phyloP scores from a whole-genome alignment of 2,797 vertebrate genomes.

The Sarcophilus harrisii region DNA sequence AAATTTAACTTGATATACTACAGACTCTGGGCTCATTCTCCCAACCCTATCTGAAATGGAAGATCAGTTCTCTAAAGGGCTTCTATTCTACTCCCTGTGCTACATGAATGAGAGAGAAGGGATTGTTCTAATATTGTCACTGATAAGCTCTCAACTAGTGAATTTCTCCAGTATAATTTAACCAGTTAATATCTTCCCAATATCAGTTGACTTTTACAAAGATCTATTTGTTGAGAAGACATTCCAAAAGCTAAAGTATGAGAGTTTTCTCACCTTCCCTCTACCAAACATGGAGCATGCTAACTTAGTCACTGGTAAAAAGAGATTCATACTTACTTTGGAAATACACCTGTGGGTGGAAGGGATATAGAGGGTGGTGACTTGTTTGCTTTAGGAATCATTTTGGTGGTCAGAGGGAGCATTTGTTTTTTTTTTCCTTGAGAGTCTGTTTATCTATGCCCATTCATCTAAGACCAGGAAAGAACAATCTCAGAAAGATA shows the following conservation, averaged over 20 bases:
- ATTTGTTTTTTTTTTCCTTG: neutral
- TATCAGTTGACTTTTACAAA: neutral
- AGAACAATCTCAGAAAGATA: neutral
- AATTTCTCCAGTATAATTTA: neutral
- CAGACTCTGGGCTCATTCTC: neutral
- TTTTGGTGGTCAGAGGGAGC: neutral
- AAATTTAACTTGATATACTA: conserved; percentile 79
- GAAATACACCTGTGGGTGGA: neutral
- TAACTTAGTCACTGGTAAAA: neutral
- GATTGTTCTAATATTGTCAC: neutral
- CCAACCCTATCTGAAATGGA: neutral
- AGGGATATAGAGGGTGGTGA: neutral
- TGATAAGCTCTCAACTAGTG: neutral
- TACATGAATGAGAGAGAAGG: neutral
- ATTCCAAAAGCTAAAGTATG: neutral
- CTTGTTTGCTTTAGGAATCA: neutral
- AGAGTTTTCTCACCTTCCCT: neutral
- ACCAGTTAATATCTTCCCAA: neutral
- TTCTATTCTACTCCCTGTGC: neutral
- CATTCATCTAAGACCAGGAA: neutral
- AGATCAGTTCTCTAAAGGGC: neutral
- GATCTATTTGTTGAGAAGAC: neutral
- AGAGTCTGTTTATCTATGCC: neutral
- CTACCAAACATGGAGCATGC: neutral
- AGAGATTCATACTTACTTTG: neutral